phyloP scores from a whole-genome alignment of 2,113 vertebrate species.

The Mesoclemmys tuberculata region DNA sequence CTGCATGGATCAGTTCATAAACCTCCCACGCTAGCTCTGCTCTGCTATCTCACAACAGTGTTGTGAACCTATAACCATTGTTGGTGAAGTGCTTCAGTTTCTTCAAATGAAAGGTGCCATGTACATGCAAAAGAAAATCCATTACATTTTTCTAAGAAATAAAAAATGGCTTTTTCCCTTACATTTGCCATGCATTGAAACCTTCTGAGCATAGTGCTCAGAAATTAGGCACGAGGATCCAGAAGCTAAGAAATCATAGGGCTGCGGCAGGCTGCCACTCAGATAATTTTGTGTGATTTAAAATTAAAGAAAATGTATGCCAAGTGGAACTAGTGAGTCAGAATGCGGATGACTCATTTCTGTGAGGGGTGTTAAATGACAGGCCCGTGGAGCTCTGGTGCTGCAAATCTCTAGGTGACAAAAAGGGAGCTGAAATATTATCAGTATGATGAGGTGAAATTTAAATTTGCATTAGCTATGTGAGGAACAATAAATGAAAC shows the following conservation, averaged over 20 bases:
- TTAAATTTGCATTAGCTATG: background rate
- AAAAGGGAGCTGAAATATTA: constrained; percentile 34
- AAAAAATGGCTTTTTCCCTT: background rate
- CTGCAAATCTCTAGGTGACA: constrained; percentile 43
- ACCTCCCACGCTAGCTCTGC: background rate
- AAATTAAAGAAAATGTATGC: constrained; percentile 43
- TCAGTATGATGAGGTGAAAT: constrained; percentile 13
- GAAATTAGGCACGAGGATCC: constrained; percentile 50
- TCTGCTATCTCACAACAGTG: background rate
- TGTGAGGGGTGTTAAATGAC: constrained; percentile 50
- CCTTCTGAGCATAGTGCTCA: constrained; percentile 8
- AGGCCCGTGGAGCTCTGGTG: background rate
- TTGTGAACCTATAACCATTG: background rate
- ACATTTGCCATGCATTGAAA: constrained; percentile 18
- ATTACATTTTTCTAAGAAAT: constrained; percentile 24
- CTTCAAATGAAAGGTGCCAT: background rate
- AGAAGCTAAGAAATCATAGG: constrained; percentile 65
- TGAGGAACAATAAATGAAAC: background rate
- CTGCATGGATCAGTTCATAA: background rate
- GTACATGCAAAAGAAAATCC: background rate
- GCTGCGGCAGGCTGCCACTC: constrained; percentile 56
- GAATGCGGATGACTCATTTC: constrained; percentile 69
- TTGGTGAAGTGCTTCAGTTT: constrained; percentile 17
- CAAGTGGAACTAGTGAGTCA: constrained; percentile 65
- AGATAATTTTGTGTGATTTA: constrained; percentile 57